Evolutionary conservation across 1,140 invertebrate species (phyloP).

Genomic region (Drosophila sulfurigaster): DNA sequence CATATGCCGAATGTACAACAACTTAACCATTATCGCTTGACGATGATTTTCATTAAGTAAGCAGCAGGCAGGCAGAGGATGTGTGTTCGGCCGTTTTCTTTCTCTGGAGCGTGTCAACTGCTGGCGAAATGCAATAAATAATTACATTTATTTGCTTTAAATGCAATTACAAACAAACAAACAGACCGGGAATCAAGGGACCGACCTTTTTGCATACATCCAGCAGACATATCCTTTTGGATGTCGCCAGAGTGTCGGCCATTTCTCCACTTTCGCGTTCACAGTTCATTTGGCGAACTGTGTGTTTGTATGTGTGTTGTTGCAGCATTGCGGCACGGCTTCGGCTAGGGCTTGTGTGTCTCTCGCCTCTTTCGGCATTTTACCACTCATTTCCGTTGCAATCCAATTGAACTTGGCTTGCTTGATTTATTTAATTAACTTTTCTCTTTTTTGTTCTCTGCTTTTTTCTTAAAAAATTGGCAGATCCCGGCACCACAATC

Average conservation of each 20-base stretch:
- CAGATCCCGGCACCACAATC: slow-evolving; percentile 41
- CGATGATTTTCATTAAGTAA: slow-evolving; percentile 45
- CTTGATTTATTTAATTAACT: slow-evolving; percentile 82
- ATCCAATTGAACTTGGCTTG: slow-evolving; percentile 79
- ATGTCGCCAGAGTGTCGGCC: slow-evolving; percentile 36
- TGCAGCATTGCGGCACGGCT: neutral
- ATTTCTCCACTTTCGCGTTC: slow-evolving; percentile 46
- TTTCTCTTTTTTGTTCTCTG: slow-evolving; percentile 75
- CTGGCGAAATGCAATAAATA: slow-evolving; percentile 76
- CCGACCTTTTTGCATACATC: slow-evolving; percentile 56
- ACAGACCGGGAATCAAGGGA: slow-evolving; percentile 3
- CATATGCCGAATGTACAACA: slow-evolving; percentile 41
- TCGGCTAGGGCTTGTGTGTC: neutral
- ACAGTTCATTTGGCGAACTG: slow-evolving; percentile 72
- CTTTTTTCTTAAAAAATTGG: slow-evolving; percentile 60
- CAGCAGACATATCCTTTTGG: slow-evolving; percentile 24
- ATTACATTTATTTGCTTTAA: slow-evolving; percentile 81
- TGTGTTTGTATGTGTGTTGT: neutral
- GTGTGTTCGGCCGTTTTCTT: neutral
- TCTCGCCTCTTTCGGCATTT: slow-evolving; percentile 49
- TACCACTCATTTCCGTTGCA: slow-evolving; percentile 78
- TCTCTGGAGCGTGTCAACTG: slow-evolving; percentile 41
- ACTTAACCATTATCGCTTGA: slow-evolving; percentile 24
- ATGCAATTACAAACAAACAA: slow-evolving; percentile 75
- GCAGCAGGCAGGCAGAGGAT: neutral